Evolutionary conservation across 1,140 invertebrate species (phyloP).

Genomic region (Drosophila paulistorum): DNA sequence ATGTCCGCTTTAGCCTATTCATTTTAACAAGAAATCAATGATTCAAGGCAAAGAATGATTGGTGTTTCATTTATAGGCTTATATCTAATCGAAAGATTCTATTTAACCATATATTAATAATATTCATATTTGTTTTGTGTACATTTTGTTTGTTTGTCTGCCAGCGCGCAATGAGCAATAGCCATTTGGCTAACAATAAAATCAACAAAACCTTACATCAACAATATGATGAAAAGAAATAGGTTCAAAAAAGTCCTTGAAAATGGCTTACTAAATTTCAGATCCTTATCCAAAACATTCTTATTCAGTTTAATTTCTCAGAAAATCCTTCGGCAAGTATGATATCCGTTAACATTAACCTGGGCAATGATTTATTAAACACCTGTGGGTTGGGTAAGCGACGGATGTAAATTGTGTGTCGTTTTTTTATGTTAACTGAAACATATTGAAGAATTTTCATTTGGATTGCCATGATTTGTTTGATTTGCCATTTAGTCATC

Average conservation of each 20-base stretch:
- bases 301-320: not conserved
- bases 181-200: no score
- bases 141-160: no score
- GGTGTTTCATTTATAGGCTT: no score
- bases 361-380: not conserved
- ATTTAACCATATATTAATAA: no score
- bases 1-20: not conserved
- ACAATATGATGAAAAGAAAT: no score
- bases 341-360: not conserved
- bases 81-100: no score
- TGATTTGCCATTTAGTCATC: constrained; percentile 54
- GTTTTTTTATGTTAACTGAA: not conserved
- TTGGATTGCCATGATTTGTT: constrained; percentile 3
- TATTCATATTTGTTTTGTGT: no score
- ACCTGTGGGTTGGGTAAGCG: not conserved
- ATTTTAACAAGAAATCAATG: not conserved
- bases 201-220: no score
- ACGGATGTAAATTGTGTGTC: not conserved
- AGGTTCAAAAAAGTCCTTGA: no score
- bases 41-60: not conserved
- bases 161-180: no score
- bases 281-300: not conserved
- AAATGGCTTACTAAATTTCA: no score
- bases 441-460: constrained; percentile 7
- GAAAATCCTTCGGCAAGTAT: not conserved